Evolutionary conservation across 2,888 invertebrate species (phyloP).

Genomic region (Eupithecia dodoneata): DNA sequence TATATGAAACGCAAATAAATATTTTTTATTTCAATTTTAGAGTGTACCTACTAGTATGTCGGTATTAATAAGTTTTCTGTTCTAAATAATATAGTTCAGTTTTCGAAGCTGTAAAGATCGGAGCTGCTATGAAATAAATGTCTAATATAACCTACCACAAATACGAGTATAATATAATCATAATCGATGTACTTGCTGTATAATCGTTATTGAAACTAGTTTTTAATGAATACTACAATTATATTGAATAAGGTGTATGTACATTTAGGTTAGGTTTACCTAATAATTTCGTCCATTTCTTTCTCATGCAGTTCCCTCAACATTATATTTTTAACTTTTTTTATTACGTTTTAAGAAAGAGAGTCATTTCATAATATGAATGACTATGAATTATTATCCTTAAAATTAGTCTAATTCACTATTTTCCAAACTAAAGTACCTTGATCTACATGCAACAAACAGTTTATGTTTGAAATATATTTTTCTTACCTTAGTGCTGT

Average conservation of each 20-base stretch:
- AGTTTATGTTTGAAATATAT: too few relatives aligned
- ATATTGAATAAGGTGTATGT: slow-evolving; percentile 39
- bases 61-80: neutral
- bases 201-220: slow-evolving; percentile 53
- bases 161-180: slow-evolving; percentile 50
- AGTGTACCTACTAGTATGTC: neutral
- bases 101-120: slow-evolving; percentile 51
- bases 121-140: slow-evolving; percentile 63
- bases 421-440: neutral
- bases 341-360: neutral
- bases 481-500: too few relatives aligned
- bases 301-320: neutral
- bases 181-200: slow-evolving; percentile 50
- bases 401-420: neutral
- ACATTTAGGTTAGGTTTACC: neutral
- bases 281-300: slow-evolving; percentile 29
- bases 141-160: slow-evolving; percentile 74
- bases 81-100: slow-evolving; percentile 42
- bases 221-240: slow-evolving; percentile 49
- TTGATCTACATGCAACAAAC: neutral
- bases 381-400: neutral
- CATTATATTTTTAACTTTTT: neutral
- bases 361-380: neutral
- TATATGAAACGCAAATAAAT: too few relatives aligned
- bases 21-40: neutral